A percentile compares a stretch with the other conserved stretches of the same genome.
phyloP scores from a whole-genome alignment of 2,113 vertebrate species.

The Peromyscus polionotus region DNA sequence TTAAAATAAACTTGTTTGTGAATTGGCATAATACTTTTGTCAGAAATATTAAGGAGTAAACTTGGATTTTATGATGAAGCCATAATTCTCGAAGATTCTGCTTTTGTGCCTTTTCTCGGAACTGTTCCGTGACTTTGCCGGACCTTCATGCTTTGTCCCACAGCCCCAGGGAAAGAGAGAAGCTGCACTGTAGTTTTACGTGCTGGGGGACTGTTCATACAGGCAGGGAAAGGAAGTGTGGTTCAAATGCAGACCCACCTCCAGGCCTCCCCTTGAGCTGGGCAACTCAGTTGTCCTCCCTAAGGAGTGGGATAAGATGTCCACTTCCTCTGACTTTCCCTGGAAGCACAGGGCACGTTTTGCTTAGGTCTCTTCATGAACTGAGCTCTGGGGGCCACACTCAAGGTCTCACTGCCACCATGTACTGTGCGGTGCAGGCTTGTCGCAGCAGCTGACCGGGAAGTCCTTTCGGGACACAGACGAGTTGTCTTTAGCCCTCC shows the following conservation, averaged over 20 bases:
- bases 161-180: not conserved
- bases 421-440: fast-evolving
- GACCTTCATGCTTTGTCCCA: not conserved
- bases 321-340: not conserved
- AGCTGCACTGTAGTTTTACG: not conserved
- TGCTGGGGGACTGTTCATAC: not conserved
- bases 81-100: constrained; percentile 2
- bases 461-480: not conserved
- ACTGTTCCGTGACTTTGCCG: not conserved
- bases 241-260: not conserved
- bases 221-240: not conserved
- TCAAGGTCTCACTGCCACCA: not conserved
- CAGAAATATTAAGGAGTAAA: not conserved
- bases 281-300: not conserved
- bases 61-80: not conserved
- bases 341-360: constrained; percentile 6
- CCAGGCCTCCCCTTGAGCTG: not conserved
- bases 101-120: not conserved
- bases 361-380: not conserved
- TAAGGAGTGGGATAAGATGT: not conserved
- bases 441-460: not conserved
- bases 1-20: not conserved
- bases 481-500: not conserved
- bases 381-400: not conserved
- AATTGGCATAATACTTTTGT: not conserved